A percentile compares a stretch with the other conserved stretches of the same genome.
Evolutionary conservation across 2,113 vertebrate genomes (phyloP).

Genomic region (Perca fluviatilis): DNA sequence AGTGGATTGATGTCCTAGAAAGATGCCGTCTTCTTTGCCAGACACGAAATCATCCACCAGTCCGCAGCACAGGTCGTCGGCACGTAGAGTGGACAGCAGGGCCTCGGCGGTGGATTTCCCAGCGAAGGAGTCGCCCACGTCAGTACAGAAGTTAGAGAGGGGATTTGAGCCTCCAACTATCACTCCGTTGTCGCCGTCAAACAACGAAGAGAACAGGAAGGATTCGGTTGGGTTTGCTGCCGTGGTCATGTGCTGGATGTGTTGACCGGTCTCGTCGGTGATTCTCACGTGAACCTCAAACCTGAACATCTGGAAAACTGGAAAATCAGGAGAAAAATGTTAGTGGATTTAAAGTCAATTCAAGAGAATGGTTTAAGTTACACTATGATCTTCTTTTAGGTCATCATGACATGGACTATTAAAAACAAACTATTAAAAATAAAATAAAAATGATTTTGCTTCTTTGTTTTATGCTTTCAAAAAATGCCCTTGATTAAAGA

Average conservation of each 20-base stretch:
- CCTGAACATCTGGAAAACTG: slow-evolving; percentile 88
- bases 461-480: background rate
- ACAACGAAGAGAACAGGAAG: slow-evolving; percentile 84
- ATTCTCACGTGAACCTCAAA: slow-evolving; percentile 86
- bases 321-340: background rate
- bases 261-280: slow-evolving; percentile 82
- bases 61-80: slow-evolving; percentile 82
- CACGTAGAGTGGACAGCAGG: slow-evolving; percentile 81
- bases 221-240: slow-evolving; percentile 70
- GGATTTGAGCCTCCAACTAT: slow-evolving; percentile 75
- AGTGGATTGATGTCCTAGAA: slow-evolving; percentile 72
- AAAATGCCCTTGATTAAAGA: too few relatives aligned
- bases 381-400: too few relatives aligned
- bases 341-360: background rate
- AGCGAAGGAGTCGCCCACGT: slow-evolving; percentile 70
- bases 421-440: background rate
- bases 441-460: background rate
- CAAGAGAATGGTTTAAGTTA: background rate
- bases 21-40: slow-evolving; percentile 71
- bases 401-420: too few relatives aligned
- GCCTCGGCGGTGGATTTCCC: slow-evolving; percentile 75
- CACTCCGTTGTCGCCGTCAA: slow-evolving; percentile 77
- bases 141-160: slow-evolving; percentile 77
- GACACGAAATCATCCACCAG: slow-evolving; percentile 83
- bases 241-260: slow-evolving; percentile 82